phyloP scores from a whole-genome alignment of 2,797 vertebrate genomes.

The Silurus aristotelis region DNA sequence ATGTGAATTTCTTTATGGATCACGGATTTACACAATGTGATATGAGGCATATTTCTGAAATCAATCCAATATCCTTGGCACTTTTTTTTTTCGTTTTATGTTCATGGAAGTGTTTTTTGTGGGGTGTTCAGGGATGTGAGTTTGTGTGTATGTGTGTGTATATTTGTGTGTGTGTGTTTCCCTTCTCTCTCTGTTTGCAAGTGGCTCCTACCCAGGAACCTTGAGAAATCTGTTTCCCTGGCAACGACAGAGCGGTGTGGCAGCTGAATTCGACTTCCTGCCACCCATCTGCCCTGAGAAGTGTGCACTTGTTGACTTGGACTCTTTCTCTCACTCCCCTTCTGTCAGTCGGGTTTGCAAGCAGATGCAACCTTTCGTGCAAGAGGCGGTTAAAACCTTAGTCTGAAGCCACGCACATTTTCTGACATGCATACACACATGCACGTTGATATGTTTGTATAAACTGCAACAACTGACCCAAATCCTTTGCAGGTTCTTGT shows the following conservation, averaged over 20 bases:
- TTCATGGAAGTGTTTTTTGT: conserved; percentile 6
- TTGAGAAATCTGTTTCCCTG: conserved; percentile 72
- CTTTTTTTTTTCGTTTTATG: conserved; percentile 34
- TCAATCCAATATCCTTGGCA: not conserved
- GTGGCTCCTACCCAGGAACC: conserved; percentile 61
- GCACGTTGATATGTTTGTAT: not conserved
- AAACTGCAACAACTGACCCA: not conserved
- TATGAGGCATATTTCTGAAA: not conserved
- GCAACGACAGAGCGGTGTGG: conserved; percentile 63
- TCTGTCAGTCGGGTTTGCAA: not conserved
- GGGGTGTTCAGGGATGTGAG: not conserved
- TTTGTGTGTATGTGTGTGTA: not conserved
- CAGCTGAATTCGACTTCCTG: conserved; percentile 55
- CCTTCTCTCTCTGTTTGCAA: conserved; percentile 57
- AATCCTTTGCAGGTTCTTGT: not conserved
- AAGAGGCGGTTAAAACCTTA: too few relatives aligned
- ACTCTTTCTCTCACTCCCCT: not conserved
- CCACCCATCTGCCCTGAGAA: conserved; percentile 54
- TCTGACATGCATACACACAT: not conserved
- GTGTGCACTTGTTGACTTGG: conserved; percentile 40
- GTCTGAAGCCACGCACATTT: not conserved
- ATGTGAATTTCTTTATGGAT: not conserved
- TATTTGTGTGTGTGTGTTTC: conserved; percentile 26
- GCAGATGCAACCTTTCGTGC: not conserved
- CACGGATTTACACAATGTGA: not conserved